Base-by-base conservation (phyloP, 1,140 invertebrate genomes). In the Aphidius ervi region DNA sequence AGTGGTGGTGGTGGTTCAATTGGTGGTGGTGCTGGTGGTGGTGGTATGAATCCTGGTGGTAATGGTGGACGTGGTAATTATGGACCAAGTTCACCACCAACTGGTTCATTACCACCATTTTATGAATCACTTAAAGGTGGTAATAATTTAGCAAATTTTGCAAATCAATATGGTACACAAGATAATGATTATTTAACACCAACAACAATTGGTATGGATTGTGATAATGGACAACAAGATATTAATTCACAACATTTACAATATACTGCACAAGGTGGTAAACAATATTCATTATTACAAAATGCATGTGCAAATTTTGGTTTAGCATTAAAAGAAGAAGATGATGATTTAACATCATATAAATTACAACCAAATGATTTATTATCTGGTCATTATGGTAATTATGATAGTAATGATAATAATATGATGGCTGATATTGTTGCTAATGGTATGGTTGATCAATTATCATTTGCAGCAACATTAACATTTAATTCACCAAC, bases 111-210 rank as follows among this genome's bases (percentile, higher is more conserved):
- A 50, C 91, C 91, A 6, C 90, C 91, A 1, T 92, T 93, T 68
- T 92, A 92, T 68, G 90, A 92, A 76, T 91, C 88, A 10, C 81
- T 93, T 0, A 93, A 92, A 74, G 85, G 86, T 54, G 88, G 88
- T 9, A 80, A 81, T 42, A 79, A 78, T 54, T 63, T 82, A 3
- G 76, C 76, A 0, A 87, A 87, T 70, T 88, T 88, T 56, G 77
- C 75, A 16, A 84, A 82, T 63, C 81, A 82, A 62, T 84, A 82
- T 61, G 76, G 75, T 10, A 67, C 65, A 6, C 71, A 73, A 68
- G 69, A 68, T 70, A 67, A 82, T 64, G 82, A 81, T 61, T 85
- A 82, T 64, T 77, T 87, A 52, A 83, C 84, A 55, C 84, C 82
- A 65, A 82, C 85, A 47, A 83, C 82, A 63, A 83, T 85, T 31